Evolutionary conservation across 2,888 invertebrate species (phyloP).

Genomic region (Chironomus riparius): DNA sequence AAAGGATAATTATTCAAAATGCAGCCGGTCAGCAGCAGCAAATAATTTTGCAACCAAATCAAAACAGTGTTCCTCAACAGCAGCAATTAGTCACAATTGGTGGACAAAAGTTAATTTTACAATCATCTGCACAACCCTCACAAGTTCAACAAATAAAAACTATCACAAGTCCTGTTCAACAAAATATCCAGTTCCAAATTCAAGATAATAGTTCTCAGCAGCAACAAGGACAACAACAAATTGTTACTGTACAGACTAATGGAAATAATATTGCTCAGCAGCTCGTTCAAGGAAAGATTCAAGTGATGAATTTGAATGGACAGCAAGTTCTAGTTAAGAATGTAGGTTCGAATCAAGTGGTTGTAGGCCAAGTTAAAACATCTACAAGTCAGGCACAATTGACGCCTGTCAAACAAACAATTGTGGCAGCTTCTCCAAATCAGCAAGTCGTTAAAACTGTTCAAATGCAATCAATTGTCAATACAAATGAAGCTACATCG

Average conservation of each 20-base stretch:
- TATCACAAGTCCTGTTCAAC: slow-evolving; percentile 29
- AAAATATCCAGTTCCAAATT: slow-evolving; percentile 31
- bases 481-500: slow-evolving; percentile 31
- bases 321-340: slow-evolving; percentile 76
- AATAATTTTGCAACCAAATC: slow-evolving; percentile 31
- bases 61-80: slow-evolving; percentile 37
- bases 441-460: slow-evolving; percentile 30
- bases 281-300: slow-evolving; percentile 71
- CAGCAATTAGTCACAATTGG: slow-evolving; percentile 41
- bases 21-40: slow-evolving; percentile 32
- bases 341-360: slow-evolving; percentile 68
- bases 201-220: slow-evolving; percentile 32
- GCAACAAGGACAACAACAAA: slow-evolving; percentile 34
- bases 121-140: slow-evolving; percentile 27
- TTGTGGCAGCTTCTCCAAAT: slow-evolving; percentile 28
- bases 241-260: slow-evolving; percentile 65
- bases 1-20: slow-evolving; percentile 18
- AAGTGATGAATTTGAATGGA: slow-evolving; percentile 74
- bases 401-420: slow-evolving; percentile 18
- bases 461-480: slow-evolving; percentile 32
- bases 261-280: slow-evolving; percentile 60
- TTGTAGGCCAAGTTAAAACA: slow-evolving; percentile 62
- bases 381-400: slow-evolving; percentile 33
- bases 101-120: slow-evolving; percentile 40
- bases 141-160: slow-evolving; percentile 5